Percentiles rank a stretch among this genome's conserved stretches.
Evolutionary conservation across 2,113 vertebrate species (phyloP).

Genomic region (Catagonus wagneri): DNA sequence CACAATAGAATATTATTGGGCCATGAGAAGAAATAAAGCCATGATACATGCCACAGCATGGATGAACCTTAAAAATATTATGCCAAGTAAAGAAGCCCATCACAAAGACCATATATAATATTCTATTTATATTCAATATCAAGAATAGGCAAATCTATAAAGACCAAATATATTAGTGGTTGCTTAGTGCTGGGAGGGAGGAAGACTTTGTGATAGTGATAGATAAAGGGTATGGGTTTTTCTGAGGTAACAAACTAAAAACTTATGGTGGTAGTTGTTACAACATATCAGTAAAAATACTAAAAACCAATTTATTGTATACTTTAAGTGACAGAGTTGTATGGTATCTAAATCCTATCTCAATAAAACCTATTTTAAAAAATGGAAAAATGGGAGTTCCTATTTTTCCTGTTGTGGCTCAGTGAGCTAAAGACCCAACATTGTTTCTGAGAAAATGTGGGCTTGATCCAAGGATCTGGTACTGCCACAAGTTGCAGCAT

Average conservation of each 20-base stretch:
- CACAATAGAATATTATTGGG: not conserved
- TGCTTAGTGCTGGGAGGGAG: not conserved
- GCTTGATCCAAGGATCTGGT: too few relatives aligned
- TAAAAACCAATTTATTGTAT: not conserved
- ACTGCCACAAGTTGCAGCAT: too few relatives aligned
- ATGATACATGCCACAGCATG: not conserved
- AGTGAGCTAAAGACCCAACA: too few relatives aligned
- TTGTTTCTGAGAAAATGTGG: too few relatives aligned
- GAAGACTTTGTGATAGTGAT: rapidly evolving
- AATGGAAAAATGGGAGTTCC: not conserved
- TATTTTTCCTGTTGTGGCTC: too few relatives aligned
- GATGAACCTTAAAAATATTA: not conserved
- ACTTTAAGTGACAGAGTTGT: not conserved
- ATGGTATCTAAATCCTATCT: not conserved
- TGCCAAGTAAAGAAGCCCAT: not conserved
- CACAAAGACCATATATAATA: not conserved
- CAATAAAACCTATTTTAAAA: not conserved
- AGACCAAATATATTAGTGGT: not conserved
- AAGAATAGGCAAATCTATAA: not conserved
- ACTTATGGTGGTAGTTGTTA: not conserved
- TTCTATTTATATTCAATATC: too few relatives aligned
- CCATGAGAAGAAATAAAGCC: not conserved
- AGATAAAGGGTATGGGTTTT: not conserved
- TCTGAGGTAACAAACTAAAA: not conserved
- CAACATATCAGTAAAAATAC: not conserved